These are phyloP conservation scores for Noturus placidus DNA, from an alignment of 2,113 vertebrate genomes.

Conservation along the genomic window DNA sequence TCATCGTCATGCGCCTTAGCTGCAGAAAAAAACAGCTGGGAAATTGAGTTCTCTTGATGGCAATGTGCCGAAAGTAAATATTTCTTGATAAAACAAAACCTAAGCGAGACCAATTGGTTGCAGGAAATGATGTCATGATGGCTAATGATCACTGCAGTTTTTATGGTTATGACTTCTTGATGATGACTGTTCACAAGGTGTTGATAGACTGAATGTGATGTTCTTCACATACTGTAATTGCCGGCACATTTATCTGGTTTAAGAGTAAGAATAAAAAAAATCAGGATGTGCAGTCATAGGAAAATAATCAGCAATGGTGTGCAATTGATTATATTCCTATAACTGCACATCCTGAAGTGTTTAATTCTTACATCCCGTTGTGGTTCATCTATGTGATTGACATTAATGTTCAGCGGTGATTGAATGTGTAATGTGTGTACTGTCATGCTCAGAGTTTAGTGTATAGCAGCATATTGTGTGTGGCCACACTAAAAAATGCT, in stretches of 20 bases:
- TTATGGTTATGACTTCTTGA: not conserved
- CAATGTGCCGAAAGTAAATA: not conserved
- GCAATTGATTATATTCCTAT: not conserved
- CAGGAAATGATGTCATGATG: conserved; percentile 11
- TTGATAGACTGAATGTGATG: not conserved
- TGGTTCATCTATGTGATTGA: not conserved
- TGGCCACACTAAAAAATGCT: not conserved
- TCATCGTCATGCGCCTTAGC: not conserved
- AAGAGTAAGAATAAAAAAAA: not conserved
- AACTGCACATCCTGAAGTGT: not conserved
- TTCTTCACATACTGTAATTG: not conserved
- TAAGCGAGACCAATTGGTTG: not conserved
- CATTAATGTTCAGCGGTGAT: not conserved
- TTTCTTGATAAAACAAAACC: not conserved
- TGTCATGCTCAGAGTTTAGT: not conserved
- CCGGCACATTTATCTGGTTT: not conserved
- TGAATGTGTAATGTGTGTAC: not conserved
- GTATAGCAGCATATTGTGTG: not conserved
- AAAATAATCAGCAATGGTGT: not conserved
- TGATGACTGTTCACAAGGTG: not conserved
- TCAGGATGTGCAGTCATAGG: not conserved
- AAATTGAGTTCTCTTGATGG: not conserved
- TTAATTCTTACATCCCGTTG: not conserved
- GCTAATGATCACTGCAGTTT: not conserved
- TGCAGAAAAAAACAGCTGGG: not conserved